Percentiles rank a stretch among this genome's conserved stretches.
These are phyloP conservation scores for Parapsyche elsis DNA, from an alignment of 1,140 invertebrate species.

Conservation along the genomic window DNA sequence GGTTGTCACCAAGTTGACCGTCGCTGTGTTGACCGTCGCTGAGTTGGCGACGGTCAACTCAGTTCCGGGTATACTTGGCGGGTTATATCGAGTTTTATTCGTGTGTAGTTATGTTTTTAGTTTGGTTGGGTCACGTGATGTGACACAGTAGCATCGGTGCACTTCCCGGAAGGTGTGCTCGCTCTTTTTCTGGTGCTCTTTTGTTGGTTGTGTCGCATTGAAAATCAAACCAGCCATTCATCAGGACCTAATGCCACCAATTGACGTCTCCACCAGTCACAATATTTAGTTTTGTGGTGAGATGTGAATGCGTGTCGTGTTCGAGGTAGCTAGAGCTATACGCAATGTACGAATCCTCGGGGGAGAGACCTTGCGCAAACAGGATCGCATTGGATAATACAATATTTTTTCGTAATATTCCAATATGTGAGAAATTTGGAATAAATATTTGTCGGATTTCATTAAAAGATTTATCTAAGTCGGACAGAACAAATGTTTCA, in stretches of 20 bases:
- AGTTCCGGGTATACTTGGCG: no score
- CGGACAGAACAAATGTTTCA: no score
- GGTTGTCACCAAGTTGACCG: no score
- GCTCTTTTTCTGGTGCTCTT: constrained; percentile 1
- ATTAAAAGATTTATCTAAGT: no score
- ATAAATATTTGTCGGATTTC: no score
- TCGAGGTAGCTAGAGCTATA: constrained; percentile 1
- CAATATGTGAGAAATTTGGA: no score
- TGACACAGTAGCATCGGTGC: constrained; percentile 18
- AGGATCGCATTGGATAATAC: background rate
- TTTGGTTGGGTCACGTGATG: background rate
- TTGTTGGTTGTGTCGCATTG: constrained; percentile 43
- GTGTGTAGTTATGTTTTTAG: no score
- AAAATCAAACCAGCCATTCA: constrained; percentile 55
- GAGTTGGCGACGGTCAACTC: no score
- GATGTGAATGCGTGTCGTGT: constrained; percentile 48
- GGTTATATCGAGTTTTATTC: no score
- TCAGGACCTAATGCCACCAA: constrained; percentile 48
- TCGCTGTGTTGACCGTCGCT: no score
- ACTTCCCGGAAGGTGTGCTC: constrained; percentile 44
- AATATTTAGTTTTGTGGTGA: constrained; percentile 55
- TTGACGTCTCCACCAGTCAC: constrained; percentile 51
- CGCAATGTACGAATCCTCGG: constrained; percentile 11
- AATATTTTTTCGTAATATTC: no score
- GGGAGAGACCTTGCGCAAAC: background rate